Percentiles rank a stretch among this genome's conserved stretches.
Evolutionary conservation across 2,888 invertebrate genomes (phyloP).

Genomic region (Alloplasta piceator): DNA sequence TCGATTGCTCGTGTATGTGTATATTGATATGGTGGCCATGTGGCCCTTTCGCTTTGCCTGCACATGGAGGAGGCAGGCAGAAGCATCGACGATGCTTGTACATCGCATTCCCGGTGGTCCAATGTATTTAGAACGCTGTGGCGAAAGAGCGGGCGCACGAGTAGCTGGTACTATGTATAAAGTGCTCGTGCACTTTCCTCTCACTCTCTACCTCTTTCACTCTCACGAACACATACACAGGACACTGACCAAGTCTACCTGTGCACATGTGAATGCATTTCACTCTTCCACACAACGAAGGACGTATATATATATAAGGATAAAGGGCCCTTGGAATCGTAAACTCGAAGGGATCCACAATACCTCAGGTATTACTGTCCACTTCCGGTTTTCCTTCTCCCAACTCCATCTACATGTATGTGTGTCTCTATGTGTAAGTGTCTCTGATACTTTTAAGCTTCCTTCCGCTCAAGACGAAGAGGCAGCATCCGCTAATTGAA

Average conservation of each 20-base stretch:
- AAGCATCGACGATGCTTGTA: slow-evolving; percentile 55
- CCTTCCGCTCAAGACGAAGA: slow-evolving; percentile 1
- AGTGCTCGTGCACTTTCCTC: slow-evolving; percentile 57
- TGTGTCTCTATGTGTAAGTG: background rate
- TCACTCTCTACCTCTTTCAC: slow-evolving; percentile 1
- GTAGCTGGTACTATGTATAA: slow-evolving; percentile 65
- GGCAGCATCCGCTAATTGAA: slow-evolving; percentile 50
- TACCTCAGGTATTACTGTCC: slow-evolving; percentile 63
- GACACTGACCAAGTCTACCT: slow-evolving; percentile 27
- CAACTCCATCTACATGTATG: background rate
- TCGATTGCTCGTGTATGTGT: slow-evolving; percentile 29
- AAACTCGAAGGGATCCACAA: slow-evolving; percentile 64
- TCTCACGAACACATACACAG: slow-evolving; percentile 35
- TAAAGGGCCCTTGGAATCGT: slow-evolving; percentile 78
- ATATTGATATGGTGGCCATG: slow-evolving; percentile 63
- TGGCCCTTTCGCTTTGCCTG: slow-evolving; percentile 47
- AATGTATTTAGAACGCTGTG: slow-evolving; percentile 77
- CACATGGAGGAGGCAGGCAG: slow-evolving; percentile 38
- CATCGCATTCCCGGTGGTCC: slow-evolving; percentile 69
- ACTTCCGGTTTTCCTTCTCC: slow-evolving; percentile 72
- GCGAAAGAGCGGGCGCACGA: slow-evolving; percentile 65
- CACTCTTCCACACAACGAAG: slow-evolving; percentile 42
- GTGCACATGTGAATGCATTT: too few relatives aligned
- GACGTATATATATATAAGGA: slow-evolving; percentile 74
- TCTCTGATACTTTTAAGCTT: slow-evolving; percentile 18